Conservation (phyloP, 2,113 vertebrate species). For the Malurus elegans region DNA sequence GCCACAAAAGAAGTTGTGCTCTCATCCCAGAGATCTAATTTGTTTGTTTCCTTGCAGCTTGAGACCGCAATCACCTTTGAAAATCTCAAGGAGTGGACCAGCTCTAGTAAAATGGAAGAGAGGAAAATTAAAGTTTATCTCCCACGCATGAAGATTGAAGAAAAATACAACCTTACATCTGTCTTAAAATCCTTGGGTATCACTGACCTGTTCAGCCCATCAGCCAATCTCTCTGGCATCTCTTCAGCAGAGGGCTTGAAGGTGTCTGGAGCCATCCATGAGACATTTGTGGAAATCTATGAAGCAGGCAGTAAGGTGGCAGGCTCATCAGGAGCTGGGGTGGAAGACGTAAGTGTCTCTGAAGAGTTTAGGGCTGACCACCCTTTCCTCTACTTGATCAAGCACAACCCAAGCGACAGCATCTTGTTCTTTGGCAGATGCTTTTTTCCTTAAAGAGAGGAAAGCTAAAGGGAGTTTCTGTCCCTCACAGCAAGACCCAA, state of each 20-base stretch:
- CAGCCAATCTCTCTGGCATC: slow-evolving; percentile 68
- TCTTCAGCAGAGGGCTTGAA: slow-evolving; percentile 59
- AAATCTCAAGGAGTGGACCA: slow-evolving; percentile 43
- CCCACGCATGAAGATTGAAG: slow-evolving; percentile 29
- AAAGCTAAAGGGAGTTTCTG: background rate
- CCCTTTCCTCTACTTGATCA: slow-evolving; percentile 57
- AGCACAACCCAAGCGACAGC: slow-evolving; percentile 10
- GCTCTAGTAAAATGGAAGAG: background rate
- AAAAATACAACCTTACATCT: slow-evolving; percentile 47
- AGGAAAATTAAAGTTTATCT: slow-evolving; percentile 19
- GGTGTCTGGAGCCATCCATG: slow-evolving; percentile 64
- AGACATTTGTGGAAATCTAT: slow-evolving; percentile 63
- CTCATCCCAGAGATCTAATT: background rate
- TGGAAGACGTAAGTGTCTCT: background rate
- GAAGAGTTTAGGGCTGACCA: slow-evolving; percentile 64
- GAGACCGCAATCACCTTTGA: background rate
- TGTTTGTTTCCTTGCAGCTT: slow-evolving; percentile 14
- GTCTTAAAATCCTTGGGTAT: slow-evolving; percentile 33
- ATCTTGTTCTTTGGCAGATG: slow-evolving; percentile 71
- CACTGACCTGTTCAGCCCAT: slow-evolving; percentile 22
- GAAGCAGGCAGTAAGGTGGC: slow-evolving; percentile 62
- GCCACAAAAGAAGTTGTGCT: background rate
- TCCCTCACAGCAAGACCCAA: background rate
- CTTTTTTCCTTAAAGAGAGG: slow-evolving; percentile 54
- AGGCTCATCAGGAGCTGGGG: background rate